These are phyloP conservation scores for Tricholauxania praeusta DNA, from an alignment of 2,888 invertebrate genomes.

Conservation along the genomic window DNA sequence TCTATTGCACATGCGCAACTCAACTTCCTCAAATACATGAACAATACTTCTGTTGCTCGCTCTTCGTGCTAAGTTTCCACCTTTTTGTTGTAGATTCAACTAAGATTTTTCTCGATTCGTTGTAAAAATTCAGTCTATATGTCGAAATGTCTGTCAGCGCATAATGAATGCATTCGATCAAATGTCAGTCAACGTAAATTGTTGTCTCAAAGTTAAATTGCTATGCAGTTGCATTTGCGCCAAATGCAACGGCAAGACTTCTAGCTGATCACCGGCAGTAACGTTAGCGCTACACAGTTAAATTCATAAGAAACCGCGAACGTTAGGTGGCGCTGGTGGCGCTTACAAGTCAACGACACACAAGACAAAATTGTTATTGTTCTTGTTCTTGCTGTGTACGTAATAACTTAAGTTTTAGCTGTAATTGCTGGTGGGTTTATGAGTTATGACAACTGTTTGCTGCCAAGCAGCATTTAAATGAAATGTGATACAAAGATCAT, in stretches of 20 bases:
- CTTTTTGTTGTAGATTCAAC: background rate
- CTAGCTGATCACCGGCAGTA: background rate
- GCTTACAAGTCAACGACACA: conserved; percentile 21
- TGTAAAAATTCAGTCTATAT: conserved; percentile 11
- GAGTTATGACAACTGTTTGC: too few relatives aligned
- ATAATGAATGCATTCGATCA: conserved; percentile 45
- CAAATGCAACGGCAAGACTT: background rate
- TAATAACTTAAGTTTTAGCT: too few relatives aligned
- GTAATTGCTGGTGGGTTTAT: too few relatives aligned
- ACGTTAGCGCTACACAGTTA: conserved; percentile 1
- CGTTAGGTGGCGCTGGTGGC: background rate
- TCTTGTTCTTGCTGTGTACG: background rate
- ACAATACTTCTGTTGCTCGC: background rate
- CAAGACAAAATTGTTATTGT: background rate
- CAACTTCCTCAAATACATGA: background rate
- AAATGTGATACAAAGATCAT: too few relatives aligned
- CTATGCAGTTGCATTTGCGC: background rate
- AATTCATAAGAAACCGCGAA: background rate
- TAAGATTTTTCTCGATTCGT: background rate
- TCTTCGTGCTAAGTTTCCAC: background rate
- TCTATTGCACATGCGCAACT: background rate
- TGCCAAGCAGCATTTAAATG: too few relatives aligned
- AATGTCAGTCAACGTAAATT: conserved; percentile 33
- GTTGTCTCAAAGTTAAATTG: background rate
- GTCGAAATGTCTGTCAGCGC: conserved; percentile 38